A percentile compares a stretch with the other conserved stretches of the same genome.
Evolutionary conservation across 2,888 invertebrate genomes (phyloP).

Genomic region (Lepidochrysops patricia): DNA sequence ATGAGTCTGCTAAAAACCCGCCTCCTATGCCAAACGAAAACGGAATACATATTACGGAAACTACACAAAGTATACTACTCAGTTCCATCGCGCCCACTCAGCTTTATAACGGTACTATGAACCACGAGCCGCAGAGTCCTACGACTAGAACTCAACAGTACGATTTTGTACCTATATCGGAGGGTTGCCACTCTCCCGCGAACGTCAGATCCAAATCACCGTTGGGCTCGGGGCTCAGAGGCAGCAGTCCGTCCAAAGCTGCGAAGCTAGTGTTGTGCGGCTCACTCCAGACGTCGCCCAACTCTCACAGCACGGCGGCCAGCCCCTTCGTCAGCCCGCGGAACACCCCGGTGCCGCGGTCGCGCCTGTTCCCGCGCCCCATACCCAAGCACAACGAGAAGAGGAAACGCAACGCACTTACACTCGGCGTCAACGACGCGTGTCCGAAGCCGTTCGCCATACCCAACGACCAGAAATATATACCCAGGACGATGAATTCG

Average conservation of each 20-base stretch:
- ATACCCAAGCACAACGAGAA: constrained; percentile 59
- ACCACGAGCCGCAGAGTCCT: constrained; percentile 81
- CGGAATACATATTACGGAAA: constrained; percentile 38
- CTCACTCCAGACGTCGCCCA: constrained; percentile 63
- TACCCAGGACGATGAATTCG: constrained; percentile 42
- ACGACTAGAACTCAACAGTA: constrained; percentile 86
- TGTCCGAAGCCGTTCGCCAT: constrained; percentile 57
- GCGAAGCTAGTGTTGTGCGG: constrained; percentile 56
- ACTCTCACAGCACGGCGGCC: constrained; percentile 78
- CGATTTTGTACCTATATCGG: constrained; percentile 90
- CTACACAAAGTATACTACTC: constrained; percentile 34
- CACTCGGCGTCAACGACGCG: constrained; percentile 45
- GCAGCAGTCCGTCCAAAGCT: constrained; percentile 53
- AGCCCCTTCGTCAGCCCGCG: constrained; percentile 90
- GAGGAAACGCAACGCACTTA: constrained; percentile 49
- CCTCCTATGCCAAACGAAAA: constrained; percentile 43
- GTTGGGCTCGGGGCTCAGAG: constrained; percentile 48
- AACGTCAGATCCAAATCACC: constrained; percentile 65
- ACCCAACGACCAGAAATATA: constrained; percentile 61
- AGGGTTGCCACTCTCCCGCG: constrained; percentile 79
- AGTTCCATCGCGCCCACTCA: constrained; percentile 36
- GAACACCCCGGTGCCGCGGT: constrained; percentile 82
- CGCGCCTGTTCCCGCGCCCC: constrained; percentile 73
- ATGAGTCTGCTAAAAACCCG: constrained; percentile 35
- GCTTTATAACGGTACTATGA: constrained; percentile 52